These are phyloP conservation scores for Odontothrips loti DNA, from an alignment of 2,888 invertebrate genomes.

Conservation along the genomic window DNA sequence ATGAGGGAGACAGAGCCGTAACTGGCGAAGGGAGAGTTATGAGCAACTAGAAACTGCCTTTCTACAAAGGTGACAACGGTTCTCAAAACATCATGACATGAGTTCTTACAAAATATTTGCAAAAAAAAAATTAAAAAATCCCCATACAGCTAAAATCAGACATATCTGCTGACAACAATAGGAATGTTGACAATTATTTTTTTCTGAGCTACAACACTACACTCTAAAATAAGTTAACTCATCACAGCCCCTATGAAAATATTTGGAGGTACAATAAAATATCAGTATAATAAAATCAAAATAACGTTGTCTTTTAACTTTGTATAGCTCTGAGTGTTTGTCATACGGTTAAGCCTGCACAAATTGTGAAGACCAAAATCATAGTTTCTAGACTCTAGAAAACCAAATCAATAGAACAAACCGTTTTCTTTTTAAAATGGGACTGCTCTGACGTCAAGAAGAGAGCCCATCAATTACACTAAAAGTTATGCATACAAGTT, in stretches of 20 bases:
- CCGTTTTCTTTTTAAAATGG: no score
- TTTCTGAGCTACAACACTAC: background rate
- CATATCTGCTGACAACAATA: background rate
- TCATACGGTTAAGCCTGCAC: no score
- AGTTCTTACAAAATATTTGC: background rate
- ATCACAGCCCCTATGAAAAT: slow-evolving; percentile 2
- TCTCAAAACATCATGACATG: background rate
- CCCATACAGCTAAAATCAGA: slow-evolving; percentile 7
- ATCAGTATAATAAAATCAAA: slow-evolving; percentile 6
- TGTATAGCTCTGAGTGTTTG: background rate
- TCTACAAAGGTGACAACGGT: background rate
- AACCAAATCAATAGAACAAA: no score
- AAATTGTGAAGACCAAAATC: no score
- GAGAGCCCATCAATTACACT: no score
- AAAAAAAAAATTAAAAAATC: no score
- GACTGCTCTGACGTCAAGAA: no score
- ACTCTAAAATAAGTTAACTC: slow-evolving; percentile 9
- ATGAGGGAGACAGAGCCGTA: no score
- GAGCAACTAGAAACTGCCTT: background rate
- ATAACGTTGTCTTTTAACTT: background rate
- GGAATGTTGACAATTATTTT: background rate
- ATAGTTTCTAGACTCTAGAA: no score
- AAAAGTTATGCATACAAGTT: no score
- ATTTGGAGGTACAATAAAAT: background rate
- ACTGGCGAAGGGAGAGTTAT: no score